Base-by-base conservation (phyloP, 92 coral and sea anemone genomes). In the Bergia sp. region DNA sequence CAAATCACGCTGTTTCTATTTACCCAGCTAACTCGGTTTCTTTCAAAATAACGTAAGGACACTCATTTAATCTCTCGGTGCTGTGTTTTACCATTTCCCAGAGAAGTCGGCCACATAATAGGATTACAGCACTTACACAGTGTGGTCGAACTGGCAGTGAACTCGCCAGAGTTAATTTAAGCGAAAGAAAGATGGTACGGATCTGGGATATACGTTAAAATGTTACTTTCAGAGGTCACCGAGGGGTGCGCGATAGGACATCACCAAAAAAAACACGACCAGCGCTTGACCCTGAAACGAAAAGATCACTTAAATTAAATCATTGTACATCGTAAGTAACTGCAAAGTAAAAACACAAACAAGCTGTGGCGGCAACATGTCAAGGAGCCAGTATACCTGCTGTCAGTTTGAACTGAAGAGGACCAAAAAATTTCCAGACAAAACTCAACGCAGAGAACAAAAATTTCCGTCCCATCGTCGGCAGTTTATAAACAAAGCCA, bases 261-360 rank as follows among this genome's bases (percentile, higher is more conserved):
- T 82, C 87, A 71, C 90, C 79, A 73, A 73, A 72, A 82, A 53
- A 82, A 53, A 89, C 88, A 89, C 90, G 89, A 89, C 87, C 75
- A 82, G 82, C 84, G 92, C 92, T 81, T 92, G 93, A 91, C 93
- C 91, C 86, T 82, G 86, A 82, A 82, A 82, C 72, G 81, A 88
- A 91, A 91, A 88, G 93, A 87, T 88, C 93, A 87, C 87, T 84
- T 84, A 65, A 87, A 88, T 91, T 73, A 88, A 91, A 80, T 77
- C 86, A 91, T 38, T 88, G 73, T 88, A 66, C 86, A 91, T 53
- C 85, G 81, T 61, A 61, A 88, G 87, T 73, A 82, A 74, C 76
- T 82, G 38, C 61, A 86, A 87, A 79, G 77, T 47, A 86, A 88
- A 83, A 72, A 82, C 88, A 65, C 42, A 36, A 64, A 67, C 77